Conservation (phyloP, 2,113 vertebrate genomes). For the Choloepus hoffmanni region DNA sequence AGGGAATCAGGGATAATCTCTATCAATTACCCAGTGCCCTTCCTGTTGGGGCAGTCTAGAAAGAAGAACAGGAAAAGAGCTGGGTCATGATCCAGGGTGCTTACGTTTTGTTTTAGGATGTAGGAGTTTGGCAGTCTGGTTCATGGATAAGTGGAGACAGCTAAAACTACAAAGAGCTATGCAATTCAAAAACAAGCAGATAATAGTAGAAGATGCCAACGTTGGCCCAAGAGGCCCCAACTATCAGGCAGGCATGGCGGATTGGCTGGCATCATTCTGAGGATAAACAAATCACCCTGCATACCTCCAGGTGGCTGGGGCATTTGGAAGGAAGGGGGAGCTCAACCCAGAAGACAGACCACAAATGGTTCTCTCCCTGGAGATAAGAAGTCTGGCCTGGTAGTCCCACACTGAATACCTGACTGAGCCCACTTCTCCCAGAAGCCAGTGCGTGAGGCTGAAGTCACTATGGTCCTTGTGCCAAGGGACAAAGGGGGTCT, state of each 20-base stretch:
- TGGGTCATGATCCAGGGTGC: constrained; percentile 70
- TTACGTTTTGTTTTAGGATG: constrained; percentile 69
- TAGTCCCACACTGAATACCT: background rate
- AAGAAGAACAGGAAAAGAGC: constrained; percentile 76
- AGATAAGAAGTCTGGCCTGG: background rate
- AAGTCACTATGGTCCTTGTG: background rate
- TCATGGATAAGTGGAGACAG: constrained; percentile 54
- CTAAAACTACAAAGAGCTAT: background rate
- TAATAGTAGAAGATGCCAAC: background rate
- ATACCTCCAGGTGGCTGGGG: background rate
- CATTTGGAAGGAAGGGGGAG: background rate
- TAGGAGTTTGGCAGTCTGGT: constrained; percentile 41
- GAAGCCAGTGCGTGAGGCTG: background rate
- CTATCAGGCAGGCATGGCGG: background rate
- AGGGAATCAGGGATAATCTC: constrained; percentile 79
- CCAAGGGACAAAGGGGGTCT: background rate
- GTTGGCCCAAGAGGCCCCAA: background rate
- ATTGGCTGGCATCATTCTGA: background rate
- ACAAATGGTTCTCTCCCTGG: background rate
- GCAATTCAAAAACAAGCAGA: background rate
- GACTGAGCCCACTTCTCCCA: background rate
- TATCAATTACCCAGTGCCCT: constrained; percentile 75
- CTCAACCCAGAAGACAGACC: constrained; percentile 1
- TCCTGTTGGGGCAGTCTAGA: constrained; percentile 77
- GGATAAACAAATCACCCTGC: background rate